phyloP scores from a whole-genome alignment of 2,797 vertebrate species.

The Mus caroli region DNA sequence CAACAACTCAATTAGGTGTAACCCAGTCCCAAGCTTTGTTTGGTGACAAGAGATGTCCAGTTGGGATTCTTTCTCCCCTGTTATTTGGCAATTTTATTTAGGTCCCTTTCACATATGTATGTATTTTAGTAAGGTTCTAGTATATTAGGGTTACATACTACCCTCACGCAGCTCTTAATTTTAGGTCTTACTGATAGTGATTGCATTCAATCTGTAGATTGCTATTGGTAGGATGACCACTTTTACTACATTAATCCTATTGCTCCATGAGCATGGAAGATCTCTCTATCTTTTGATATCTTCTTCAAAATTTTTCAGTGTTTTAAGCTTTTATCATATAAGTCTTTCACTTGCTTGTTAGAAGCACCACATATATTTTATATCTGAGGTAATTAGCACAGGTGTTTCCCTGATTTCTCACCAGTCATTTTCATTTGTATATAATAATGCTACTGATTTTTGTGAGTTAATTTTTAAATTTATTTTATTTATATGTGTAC shows the following conservation, averaged over 20 bases:
- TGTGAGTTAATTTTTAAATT: background rate
- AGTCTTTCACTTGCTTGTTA: background rate
- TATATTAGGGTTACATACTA: too few relatives aligned
- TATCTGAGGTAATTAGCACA: background rate
- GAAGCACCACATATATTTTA: background rate
- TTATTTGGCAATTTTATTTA: background rate
- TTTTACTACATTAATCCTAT: background rate
- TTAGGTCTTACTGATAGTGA: background rate
- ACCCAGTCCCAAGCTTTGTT: background rate
- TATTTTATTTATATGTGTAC: too few relatives aligned
- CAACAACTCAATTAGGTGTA: background rate
- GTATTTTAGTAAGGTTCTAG: background rate
- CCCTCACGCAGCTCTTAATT: background rate
- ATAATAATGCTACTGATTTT: background rate
- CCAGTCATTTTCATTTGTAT: background rate
- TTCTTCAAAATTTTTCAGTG: background rate
- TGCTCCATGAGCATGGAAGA: background rate
- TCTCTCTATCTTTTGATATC: background rate
- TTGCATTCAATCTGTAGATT: background rate
- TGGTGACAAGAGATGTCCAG: background rate
- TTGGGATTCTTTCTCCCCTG: background rate
- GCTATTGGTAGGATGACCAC: background rate
- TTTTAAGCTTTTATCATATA: background rate
- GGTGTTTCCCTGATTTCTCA: background rate
- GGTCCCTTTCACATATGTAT: background rate